Evolutionary conservation across 1,140 invertebrate genomes (phyloP).

Genomic region (Chionoecetes opilio): DNA sequence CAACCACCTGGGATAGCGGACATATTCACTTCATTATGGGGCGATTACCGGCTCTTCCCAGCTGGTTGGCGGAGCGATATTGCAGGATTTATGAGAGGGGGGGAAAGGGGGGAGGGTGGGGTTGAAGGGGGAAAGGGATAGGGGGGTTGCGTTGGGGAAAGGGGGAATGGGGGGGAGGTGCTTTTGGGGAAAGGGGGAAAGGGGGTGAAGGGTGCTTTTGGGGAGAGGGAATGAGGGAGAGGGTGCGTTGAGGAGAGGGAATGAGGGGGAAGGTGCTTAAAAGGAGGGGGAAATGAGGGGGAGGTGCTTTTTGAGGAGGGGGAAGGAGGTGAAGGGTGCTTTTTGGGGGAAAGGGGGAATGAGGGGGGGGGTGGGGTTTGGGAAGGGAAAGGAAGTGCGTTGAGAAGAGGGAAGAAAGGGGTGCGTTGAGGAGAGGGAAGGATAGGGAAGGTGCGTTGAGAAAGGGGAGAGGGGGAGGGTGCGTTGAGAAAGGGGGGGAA

Average conservation of each 20-base stretch:
- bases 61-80: background rate
- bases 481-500: too few species aligned
- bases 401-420: background rate
- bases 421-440: background rate
- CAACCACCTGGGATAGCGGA: background rate
- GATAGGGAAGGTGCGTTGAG: background rate
- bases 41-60: conserved; percentile 24
- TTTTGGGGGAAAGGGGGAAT: too few species aligned
- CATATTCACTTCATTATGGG: conserved; percentile 30
- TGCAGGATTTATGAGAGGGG: background rate
- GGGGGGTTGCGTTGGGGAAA: background rate
- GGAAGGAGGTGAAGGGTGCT: background rate
- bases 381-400: too few species aligned
- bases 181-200: background rate
- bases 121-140: background rate
- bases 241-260: background rate
- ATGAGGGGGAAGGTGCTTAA: background rate
- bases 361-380: too few species aligned
- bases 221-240: background rate
- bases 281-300: background rate
- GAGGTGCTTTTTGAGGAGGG: background rate
- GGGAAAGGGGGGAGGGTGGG: background rate
- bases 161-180: background rate
- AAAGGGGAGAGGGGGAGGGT: too few species aligned
- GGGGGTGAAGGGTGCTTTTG: background rate